phyloP scores from a whole-genome alignment of 2,113 vertebrate species.

The Carlito syrichta region DNA sequence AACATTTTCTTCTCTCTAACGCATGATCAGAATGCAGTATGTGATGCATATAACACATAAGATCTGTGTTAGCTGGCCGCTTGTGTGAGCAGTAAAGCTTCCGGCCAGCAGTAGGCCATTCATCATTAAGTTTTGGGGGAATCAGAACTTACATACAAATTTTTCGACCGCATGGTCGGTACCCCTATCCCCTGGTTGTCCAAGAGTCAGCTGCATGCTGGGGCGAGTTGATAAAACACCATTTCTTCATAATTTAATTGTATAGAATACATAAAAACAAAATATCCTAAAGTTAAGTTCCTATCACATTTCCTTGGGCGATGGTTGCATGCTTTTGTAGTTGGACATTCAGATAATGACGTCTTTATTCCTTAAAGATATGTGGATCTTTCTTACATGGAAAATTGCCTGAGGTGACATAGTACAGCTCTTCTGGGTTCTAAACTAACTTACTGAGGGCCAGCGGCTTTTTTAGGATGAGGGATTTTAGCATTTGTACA shows the following conservation, averaged over 20 bases:
- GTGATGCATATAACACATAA: background rate
- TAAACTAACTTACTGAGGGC: background rate
- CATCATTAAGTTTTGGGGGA: background rate
- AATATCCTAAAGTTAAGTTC: background rate
- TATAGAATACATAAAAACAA: background rate
- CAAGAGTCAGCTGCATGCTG: background rate
- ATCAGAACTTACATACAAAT: background rate
- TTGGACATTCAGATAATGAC: background rate
- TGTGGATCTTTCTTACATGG: background rate
- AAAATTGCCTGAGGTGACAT: background rate
- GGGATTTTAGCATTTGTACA: background rate
- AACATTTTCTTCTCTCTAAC: background rate
- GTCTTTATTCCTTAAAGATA: conserved; percentile 10
- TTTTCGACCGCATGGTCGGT: background rate
- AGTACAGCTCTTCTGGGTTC: background rate
- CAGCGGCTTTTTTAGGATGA: background rate
- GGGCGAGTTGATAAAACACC: background rate
- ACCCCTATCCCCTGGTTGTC: background rate
- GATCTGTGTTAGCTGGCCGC: background rate
- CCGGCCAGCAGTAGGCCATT: background rate
- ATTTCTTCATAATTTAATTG: background rate
- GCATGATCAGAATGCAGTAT: background rate
- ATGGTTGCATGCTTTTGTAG: background rate
- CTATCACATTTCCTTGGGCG: background rate
- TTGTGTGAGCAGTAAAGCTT: background rate